A percentile compares a stretch with the other conserved stretches of the same genome.
Evolutionary conservation across 2,113 vertebrate species (phyloP).

Genomic region (Vulpes lagopus): DNA sequence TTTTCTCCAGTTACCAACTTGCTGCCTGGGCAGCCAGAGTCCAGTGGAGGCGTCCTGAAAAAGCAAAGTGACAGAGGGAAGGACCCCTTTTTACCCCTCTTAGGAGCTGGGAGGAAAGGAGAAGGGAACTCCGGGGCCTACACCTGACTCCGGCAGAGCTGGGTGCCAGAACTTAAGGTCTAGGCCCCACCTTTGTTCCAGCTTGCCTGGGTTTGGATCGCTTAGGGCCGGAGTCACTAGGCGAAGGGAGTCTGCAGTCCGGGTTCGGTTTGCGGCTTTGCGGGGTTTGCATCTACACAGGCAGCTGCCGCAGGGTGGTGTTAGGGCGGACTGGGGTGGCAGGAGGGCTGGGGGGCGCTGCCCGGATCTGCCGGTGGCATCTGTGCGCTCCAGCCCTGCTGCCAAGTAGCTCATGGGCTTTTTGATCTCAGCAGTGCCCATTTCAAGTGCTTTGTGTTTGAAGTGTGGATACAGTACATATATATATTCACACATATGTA

Average conservation of each 20-base stretch:
- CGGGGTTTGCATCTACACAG: not conserved
- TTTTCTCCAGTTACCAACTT: not conserved
- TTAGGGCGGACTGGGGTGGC: not conserved
- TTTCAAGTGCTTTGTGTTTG: constrained; percentile 58
- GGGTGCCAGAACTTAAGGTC: not conserved
- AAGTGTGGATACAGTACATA: constrained; percentile 52
- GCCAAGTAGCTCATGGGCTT: not conserved
- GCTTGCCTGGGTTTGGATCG: not conserved
- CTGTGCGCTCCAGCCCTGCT: not conserved
- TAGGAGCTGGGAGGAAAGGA: not conserved
- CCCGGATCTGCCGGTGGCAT: not conserved
- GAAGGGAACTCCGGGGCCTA: not conserved
- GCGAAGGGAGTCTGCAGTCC: not conserved
- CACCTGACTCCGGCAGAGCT: not conserved
- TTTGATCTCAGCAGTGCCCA: not conserved
- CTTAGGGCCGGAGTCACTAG: not conserved
- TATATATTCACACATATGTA: constrained; percentile 15
- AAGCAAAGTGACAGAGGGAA: not conserved
- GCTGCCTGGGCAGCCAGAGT: not conserved
- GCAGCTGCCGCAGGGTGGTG: not conserved
- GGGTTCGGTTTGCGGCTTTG: not conserved
- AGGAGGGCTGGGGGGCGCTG: not conserved
- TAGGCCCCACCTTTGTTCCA: not conserved
- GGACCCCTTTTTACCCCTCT: not conserved
- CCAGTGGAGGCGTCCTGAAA: not conserved